These are phyloP conservation scores for Trialeurodes vaporariorum DNA, from an alignment of 1,140 invertebrate genomes.

Conservation along the genomic window DNA sequence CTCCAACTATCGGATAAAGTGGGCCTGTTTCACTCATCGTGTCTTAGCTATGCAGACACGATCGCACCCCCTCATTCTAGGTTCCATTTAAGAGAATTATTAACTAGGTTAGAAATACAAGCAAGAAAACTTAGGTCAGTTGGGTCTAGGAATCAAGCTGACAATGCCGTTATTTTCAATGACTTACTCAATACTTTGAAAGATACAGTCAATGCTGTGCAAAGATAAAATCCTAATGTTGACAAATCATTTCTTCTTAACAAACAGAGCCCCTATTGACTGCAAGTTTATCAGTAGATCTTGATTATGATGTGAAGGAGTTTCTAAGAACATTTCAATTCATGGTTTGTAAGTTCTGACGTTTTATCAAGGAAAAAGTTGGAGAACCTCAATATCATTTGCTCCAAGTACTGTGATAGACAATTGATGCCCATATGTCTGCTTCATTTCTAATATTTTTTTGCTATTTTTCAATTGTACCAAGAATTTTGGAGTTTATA, in stretches of 20 bases:
- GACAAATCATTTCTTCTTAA: neutral
- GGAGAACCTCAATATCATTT: no score
- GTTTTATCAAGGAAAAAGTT: no score
- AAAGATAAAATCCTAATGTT: slow-evolving; percentile 50
- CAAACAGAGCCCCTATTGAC: no score
- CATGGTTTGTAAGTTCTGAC: no score
- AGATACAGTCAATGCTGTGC: slow-evolving; percentile 66
- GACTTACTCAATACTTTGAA: slow-evolving; percentile 69
- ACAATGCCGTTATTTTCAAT: slow-evolving; percentile 51
- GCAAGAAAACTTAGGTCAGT: slow-evolving; percentile 59
- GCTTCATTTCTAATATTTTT: no score
- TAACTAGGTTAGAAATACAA: slow-evolving; percentile 66
- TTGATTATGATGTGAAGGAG: no score
- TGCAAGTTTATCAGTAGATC: neutral
- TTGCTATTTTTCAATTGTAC: no score
- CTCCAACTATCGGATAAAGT: slow-evolving; percentile 77
- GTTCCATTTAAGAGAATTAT: slow-evolving; percentile 77
- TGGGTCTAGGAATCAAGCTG: slow-evolving; percentile 52
- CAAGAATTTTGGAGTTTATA: no score
- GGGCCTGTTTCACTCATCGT: slow-evolving; percentile 61
- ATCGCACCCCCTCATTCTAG: slow-evolving; percentile 73
- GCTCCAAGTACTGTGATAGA: no score
- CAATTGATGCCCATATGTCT: no score
- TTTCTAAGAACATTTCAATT: no score
- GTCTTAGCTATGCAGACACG: slow-evolving; percentile 53